Evolutionary conservation across 1,140 invertebrate genomes (phyloP).

Genomic region (Epicauta chinensis): DNA sequence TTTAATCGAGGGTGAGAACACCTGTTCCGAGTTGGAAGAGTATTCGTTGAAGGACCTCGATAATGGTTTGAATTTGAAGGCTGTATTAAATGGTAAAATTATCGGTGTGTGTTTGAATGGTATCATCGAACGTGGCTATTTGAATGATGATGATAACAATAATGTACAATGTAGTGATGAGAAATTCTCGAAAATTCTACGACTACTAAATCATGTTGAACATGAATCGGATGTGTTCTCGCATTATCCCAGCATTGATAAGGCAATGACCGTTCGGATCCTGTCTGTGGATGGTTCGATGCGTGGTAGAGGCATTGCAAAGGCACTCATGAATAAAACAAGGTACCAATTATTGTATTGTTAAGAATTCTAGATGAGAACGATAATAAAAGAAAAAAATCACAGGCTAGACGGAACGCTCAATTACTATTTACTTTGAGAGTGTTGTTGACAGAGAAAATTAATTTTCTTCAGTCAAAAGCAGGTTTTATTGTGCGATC

Average conservation of each 20-base stretch:
- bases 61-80: slow-evolving; percentile 57
- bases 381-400: neutral
- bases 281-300: slow-evolving; percentile 57
- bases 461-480: neutral
- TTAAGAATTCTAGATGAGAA: no score
- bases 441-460: neutral
- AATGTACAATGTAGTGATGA: slow-evolving; percentile 48
- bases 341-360: slow-evolving; percentile 45
- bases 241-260: slow-evolving; percentile 51
- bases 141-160: slow-evolving; percentile 30
- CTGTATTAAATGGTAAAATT: slow-evolving; percentile 52
- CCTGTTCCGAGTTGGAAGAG: slow-evolving; percentile 58
- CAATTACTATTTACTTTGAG: neutral
- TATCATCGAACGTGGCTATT: slow-evolving; percentile 41
- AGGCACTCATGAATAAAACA: slow-evolving; percentile 54
- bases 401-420: neutral
- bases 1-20: slow-evolving; percentile 54
- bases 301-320: slow-evolving; percentile 60
- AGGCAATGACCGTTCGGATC: slow-evolving; percentile 55
- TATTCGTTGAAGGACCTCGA: slow-evolving; percentile 52
- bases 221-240: slow-evolving; percentile 49
- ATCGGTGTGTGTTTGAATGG: slow-evolving; percentile 49
- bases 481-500: no score
- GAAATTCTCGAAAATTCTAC: slow-evolving; percentile 58
- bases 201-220: slow-evolving; percentile 53